Evolutionary conservation across 1,140 invertebrate species (phyloP).

Genomic region (Cydia amplana): DNA sequence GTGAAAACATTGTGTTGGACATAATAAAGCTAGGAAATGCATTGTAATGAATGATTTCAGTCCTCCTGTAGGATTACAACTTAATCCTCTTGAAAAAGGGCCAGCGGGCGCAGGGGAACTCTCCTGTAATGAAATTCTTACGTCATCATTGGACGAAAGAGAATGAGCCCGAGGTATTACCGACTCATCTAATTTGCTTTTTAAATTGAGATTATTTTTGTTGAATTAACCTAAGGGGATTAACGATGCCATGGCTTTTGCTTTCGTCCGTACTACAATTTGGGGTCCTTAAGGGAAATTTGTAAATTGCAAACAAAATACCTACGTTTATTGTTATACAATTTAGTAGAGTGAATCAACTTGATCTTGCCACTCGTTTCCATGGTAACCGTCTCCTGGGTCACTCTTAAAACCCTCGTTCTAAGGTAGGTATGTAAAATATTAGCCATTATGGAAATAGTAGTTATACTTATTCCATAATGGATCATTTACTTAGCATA

Average conservation of each 20-base stretch:
- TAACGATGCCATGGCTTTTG: constrained; percentile 25
- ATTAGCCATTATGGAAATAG: too few relatives aligned
- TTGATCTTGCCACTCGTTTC: too few relatives aligned
- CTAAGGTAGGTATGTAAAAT: too few relatives aligned
- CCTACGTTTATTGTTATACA: background rate
- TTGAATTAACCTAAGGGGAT: constrained; percentile 38
- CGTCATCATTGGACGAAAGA: constrained; percentile 56
- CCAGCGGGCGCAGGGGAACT: constrained; percentile 42
- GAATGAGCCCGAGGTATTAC: constrained; percentile 51
- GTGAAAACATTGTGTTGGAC: constrained; percentile 61
- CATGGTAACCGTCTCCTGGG: too few relatives aligned
- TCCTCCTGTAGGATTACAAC: constrained; percentile 73
- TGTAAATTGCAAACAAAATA: background rate
- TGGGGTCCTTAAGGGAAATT: background rate
- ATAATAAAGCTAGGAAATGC: constrained; percentile 70
- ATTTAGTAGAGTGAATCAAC: too few relatives aligned
- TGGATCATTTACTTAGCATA: too few relatives aligned
- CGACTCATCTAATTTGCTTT: constrained; percentile 54
- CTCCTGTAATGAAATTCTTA: constrained; percentile 68
- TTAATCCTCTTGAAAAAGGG: constrained; percentile 75
- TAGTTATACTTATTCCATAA: too few relatives aligned
- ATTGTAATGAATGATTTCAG: constrained; percentile 77
- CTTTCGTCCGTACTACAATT: constrained; percentile 3
- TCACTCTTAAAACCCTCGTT: too few relatives aligned
- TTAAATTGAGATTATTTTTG: constrained; percentile 48